A percentile compares a stretch with the other conserved stretches of the same genome.
These are phyloP conservation scores for Melinaea marsaeus DNA, from an alignment of 2,888 invertebrate species.

Conservation along the genomic window DNA sequence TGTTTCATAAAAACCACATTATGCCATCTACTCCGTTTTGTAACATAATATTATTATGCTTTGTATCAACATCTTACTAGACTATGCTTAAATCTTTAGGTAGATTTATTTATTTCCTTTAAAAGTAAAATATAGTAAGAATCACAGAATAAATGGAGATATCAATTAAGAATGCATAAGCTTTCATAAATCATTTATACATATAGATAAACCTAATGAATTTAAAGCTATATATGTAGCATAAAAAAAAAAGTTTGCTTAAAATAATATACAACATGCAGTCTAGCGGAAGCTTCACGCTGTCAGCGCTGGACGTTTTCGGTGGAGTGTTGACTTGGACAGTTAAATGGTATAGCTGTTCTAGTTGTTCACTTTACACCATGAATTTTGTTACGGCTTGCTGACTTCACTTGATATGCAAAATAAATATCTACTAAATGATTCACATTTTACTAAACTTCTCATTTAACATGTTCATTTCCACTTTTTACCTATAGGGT, in stretches of 20 bases:
- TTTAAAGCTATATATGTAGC: too few species aligned
- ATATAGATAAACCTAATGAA: too few species aligned
- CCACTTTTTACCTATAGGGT: too few species aligned
- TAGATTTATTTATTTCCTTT: too few species aligned
- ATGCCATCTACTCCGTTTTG: too few species aligned
- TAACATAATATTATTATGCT: too few species aligned
- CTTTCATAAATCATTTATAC: background rate
- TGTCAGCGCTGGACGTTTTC: conserved; percentile 1
- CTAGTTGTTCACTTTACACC: conserved; percentile 15
- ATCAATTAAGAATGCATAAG: too few species aligned
- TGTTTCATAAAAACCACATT: too few species aligned
- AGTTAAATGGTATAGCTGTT: conserved; percentile 12
- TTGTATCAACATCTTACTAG: too few species aligned
- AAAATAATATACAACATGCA: background rate
- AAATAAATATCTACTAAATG: background rate
- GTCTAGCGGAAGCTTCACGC: background rate
- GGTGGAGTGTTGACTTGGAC: background rate
- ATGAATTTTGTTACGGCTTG: conserved; percentile 18
- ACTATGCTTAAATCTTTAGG: too few species aligned
- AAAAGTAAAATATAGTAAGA: too few species aligned
- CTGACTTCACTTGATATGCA: conserved; percentile 6
- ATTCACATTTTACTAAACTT: background rate
- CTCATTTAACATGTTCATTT: background rate
- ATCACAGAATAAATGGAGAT: too few species aligned
- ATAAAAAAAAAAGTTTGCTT: background rate